Percentiles rank a stretch among this genome's conserved stretches.
Conservation (phyloP, 2,888 invertebrate species). For the Clivina fossor region DNA sequence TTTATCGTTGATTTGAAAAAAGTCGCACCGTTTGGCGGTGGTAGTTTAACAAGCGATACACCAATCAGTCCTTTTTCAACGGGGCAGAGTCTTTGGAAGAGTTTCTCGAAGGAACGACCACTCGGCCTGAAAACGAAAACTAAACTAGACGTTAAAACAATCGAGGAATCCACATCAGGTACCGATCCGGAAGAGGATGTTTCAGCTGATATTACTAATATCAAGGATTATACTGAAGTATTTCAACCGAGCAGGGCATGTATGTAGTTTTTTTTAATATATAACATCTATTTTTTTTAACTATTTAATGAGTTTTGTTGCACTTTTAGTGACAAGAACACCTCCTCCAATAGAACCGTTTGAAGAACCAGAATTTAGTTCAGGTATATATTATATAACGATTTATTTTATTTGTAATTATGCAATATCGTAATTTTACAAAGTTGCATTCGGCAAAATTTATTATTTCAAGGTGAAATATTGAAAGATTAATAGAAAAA, state of each 20-base stretch:
- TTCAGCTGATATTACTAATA: constrained; percentile 74
- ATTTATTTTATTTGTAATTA: too few relatives aligned
- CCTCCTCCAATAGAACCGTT: constrained; percentile 59
- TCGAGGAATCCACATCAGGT: constrained; percentile 75
- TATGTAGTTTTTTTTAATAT: too few relatives aligned
- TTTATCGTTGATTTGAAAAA: constrained; percentile 86
- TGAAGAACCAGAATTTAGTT: constrained; percentile 58
- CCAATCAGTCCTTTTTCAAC: constrained; percentile 61
- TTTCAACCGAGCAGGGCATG: constrained; percentile 78
- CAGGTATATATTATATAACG: too few relatives aligned
- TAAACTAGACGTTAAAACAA: constrained; percentile 69
- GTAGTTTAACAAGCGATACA: constrained; percentile 52
- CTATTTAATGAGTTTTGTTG: too few relatives aligned
- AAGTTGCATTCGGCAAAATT: too few relatives aligned
- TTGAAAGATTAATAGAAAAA: too few relatives aligned
- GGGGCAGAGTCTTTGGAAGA: constrained; percentile 73
- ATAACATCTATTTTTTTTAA: too few relatives aligned
- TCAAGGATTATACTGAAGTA: constrained; percentile 77
- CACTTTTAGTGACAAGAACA: constrained; percentile 67
- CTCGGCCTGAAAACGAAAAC: constrained; percentile 59
- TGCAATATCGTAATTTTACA: too few relatives aligned
- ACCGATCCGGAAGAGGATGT: constrained; percentile 76
- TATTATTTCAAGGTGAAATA: too few relatives aligned
- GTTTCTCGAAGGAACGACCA: constrained; percentile 76
- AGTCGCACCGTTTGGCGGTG: constrained; percentile 75